Evolutionary conservation across 2,113 vertebrate species (phyloP).

Genomic region (Mesoclemmys tuberculata): DNA sequence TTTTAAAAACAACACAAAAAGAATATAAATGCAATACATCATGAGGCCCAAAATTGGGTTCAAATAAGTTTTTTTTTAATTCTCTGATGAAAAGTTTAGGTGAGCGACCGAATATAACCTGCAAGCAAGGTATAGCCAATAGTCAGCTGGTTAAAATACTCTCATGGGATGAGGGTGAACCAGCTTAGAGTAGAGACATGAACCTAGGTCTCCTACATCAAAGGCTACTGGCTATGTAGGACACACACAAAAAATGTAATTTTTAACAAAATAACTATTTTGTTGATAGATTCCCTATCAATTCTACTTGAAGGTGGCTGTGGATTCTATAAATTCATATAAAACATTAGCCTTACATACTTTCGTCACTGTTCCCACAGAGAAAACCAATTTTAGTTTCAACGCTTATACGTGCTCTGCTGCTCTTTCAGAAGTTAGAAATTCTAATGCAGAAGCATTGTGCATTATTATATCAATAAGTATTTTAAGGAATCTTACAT

Average conservation of each 20-base stretch:
- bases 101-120: neutral
- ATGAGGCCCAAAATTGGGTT: neutral
- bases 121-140: neutral
- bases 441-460: neutral
- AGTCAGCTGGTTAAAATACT: too few relatives aligned
- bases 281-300: too few relatives aligned
- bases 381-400: neutral
- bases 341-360: accelerated
- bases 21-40: neutral
- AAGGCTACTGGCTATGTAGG: too few relatives aligned
- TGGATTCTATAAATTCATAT: neutral
- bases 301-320: neutral
- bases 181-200: too few relatives aligned
- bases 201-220: too few relatives aligned
- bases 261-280: too few relatives aligned
- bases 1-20: neutral
- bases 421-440: neutral
- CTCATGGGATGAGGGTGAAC: too few relatives aligned
- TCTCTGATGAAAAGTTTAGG: neutral
- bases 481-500: neutral
- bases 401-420: conserved; percentile 19
- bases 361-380: neutral
- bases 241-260: too few relatives aligned
- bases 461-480: neutral
- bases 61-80: neutral